These are phyloP conservation scores for Poeciliopsis retropinna DNA, from an alignment of 2,113 vertebrate genomes.

Conservation along the genomic window DNA sequence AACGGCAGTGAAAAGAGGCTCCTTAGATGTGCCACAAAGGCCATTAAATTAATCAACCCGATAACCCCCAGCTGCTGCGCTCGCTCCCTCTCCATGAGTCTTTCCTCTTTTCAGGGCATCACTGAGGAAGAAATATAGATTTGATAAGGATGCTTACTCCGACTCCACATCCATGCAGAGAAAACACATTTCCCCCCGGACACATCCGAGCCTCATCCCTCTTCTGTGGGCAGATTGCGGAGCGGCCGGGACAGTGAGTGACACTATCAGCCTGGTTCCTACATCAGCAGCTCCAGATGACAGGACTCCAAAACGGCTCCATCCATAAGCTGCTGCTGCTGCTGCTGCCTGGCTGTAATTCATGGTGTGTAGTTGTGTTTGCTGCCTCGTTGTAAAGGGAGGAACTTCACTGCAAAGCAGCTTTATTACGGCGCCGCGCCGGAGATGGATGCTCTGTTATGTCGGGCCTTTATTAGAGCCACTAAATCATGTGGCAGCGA, in stretches of 20 bases:
- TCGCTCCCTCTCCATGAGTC: constrained; percentile 16
- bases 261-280: constrained; percentile 33
- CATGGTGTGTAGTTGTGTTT: constrained; percentile 63
- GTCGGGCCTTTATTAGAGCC: constrained; percentile 44
- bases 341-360: constrained; percentile 54
- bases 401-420: constrained; percentile 35
- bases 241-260: constrained; percentile 30
- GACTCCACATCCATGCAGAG: constrained; percentile 37
- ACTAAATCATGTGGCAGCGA: constrained; percentile 57
- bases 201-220: constrained; percentile 35
- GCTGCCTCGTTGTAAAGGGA: constrained; percentile 51
- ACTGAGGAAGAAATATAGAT: constrained; percentile 61
- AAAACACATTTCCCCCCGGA: constrained; percentile 56
- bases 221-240: constrained; percentile 50
- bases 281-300: constrained; percentile 37
- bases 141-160: constrained; percentile 47
- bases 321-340: constrained; percentile 52
- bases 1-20: constrained; percentile 19
- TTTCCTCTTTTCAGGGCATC: constrained; percentile 21
- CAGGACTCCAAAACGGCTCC: constrained; percentile 45
- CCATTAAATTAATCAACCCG: constrained; percentile 56
- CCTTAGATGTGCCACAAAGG: constrained; percentile 41
- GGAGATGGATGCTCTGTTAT: constrained; percentile 41
- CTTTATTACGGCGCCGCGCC: constrained; percentile 46
- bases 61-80: constrained; percentile 19